Evolutionary conservation across 2,113 vertebrate species (phyloP).

Genomic region (Blennius ocellaris): DNA sequence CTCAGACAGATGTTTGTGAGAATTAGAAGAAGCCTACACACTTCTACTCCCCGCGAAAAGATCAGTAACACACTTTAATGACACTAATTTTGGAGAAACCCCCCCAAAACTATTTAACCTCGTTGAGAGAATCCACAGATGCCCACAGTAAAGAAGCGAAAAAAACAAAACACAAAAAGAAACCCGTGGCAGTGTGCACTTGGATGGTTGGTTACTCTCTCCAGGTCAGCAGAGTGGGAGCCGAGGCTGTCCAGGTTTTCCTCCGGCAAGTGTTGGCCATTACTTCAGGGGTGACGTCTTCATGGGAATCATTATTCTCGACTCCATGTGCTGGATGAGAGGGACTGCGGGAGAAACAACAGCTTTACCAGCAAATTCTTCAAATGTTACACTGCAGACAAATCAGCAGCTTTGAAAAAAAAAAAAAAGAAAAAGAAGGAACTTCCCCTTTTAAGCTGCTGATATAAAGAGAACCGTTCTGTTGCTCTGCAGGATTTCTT

Average conservation of each 20-base stretch:
- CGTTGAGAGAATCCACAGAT: slow-evolving; percentile 16
- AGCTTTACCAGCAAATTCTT: too few species aligned
- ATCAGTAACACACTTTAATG: slow-evolving; percentile 59
- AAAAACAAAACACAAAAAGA: slow-evolving; percentile 31
- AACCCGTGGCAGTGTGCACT: slow-evolving; percentile 61
- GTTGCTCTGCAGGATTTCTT: too few species aligned
- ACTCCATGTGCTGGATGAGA: slow-evolving; percentile 99
- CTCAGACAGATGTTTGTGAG: too few species aligned
- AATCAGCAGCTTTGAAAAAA: too few species aligned
- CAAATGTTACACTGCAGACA: too few species aligned
- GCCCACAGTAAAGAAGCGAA: slow-evolving; percentile 15
- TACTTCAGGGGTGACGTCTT: slow-evolving; percentile 93
- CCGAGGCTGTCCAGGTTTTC: slow-evolving; percentile 26
- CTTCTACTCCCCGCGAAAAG: slow-evolving; percentile 4
- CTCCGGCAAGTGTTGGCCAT: background rate
- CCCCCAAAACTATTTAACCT: slow-evolving; percentile 10
- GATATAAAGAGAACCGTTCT: too few species aligned
- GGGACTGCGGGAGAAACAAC: slow-evolving; percentile 85
- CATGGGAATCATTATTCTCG: slow-evolving; percentile 98
- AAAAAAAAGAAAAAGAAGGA: too few species aligned
- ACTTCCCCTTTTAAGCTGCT: too few species aligned
- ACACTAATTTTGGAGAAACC: slow-evolving; percentile 1
- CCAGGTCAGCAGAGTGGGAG: slow-evolving; percentile 34
- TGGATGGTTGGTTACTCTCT: slow-evolving; percentile 41
- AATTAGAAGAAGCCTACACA: background rate